These are phyloP conservation scores for Cheumatopsyche charites DNA, from an alignment of 1,140 invertebrate species.

Conservation along the genomic window DNA sequence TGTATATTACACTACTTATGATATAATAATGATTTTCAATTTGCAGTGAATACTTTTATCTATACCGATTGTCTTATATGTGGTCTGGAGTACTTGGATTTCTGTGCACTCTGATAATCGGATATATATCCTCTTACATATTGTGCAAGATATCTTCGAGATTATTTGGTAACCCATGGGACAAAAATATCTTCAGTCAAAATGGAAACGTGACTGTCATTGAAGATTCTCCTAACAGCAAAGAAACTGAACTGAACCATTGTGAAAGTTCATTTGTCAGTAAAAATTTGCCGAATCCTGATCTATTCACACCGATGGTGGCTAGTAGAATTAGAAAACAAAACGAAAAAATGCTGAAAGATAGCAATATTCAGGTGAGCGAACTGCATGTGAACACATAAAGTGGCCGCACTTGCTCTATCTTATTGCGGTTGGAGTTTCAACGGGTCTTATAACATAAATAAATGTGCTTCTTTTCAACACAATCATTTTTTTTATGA, in stretches of 20 bases:
- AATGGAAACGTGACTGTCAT: background rate
- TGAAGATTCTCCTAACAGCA: too few species aligned
- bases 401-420: too few species aligned
- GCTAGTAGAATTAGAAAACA: constrained; percentile 20
- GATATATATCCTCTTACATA: constrained; percentile 60
- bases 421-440: too few species aligned
- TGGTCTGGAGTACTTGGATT: constrained; percentile 83
- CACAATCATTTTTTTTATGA: too few species aligned
- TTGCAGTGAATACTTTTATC: constrained; percentile 64
- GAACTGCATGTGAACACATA: too few species aligned
- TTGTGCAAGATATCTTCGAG: constrained; percentile 39
- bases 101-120: constrained; percentile 67
- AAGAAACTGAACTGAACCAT: too few species aligned
- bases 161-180: constrained; percentile 42
- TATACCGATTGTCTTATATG: constrained; percentile 85
- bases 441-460: too few species aligned
- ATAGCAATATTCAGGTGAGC: background rate
- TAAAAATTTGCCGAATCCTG: constrained; percentile 40
- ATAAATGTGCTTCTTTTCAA: too few species aligned
- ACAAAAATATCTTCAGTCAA: background rate
- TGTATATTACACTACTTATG: background rate
- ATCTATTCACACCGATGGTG: constrained; percentile 42
- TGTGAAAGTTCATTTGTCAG: too few species aligned
- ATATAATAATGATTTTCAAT: background rate
- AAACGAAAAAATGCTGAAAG: constrained; percentile 18